Evolutionary conservation across 2,888 invertebrate genomes (phyloP).

Genomic region (Bembecia ichneumoniformis): DNA sequence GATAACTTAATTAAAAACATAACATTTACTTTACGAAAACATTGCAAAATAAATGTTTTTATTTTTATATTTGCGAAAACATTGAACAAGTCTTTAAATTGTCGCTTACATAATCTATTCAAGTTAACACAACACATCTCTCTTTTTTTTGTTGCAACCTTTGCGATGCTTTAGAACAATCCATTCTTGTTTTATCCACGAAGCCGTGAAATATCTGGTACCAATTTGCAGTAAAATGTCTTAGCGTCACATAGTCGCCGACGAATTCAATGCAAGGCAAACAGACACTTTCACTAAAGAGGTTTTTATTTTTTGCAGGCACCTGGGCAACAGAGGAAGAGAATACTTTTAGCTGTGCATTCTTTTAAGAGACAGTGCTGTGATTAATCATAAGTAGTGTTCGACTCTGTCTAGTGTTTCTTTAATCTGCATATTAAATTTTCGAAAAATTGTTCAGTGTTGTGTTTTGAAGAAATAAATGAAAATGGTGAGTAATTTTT

Average conservation of each 20-base stretch:
- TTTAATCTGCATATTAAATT: background rate
- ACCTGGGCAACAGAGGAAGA: conserved; percentile 22
- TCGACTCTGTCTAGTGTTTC: background rate
- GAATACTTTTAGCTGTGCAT: conserved; percentile 20
- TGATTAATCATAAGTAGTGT: conserved; percentile 12
- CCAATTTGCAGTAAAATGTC: conserved; percentile 5
- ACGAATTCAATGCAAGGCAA: conserved; percentile 1
- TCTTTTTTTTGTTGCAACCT: background rate
- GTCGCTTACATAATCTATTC: background rate
- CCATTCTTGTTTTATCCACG: background rate
- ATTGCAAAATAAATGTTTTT: no score
- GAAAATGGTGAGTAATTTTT: background rate
- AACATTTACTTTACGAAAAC: no score
- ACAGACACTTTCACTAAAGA: conserved; percentile 42
- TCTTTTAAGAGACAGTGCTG: conserved; percentile 24
- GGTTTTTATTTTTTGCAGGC: conserved; percentile 39
- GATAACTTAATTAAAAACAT: no score
- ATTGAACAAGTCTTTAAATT: background rate
- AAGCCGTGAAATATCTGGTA: conserved; percentile 1
- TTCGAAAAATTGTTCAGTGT: background rate
- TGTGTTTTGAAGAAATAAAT: background rate
- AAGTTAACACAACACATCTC: background rate
- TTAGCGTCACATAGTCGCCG: background rate
- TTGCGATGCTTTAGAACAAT: no score
- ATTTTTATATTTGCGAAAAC: no score